A percentile compares a stretch with the other conserved stretches of the same genome.
Evolutionary conservation across 2,888 invertebrate genomes (phyloP).

Genomic region (Eudasyphora cyanicolor): DNA sequence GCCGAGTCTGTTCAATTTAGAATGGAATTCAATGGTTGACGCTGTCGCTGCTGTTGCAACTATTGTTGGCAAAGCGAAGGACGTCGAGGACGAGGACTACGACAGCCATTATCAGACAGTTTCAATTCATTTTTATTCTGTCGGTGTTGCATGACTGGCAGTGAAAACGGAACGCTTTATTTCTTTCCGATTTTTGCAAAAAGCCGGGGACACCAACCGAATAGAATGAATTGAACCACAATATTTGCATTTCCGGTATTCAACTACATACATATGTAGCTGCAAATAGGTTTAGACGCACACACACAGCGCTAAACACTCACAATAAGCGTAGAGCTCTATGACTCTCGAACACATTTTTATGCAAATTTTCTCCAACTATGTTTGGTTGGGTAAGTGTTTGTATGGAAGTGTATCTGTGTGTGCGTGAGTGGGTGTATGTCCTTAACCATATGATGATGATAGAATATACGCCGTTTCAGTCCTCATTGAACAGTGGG

Average conservation of each 20-base stretch:
- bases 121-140: background rate
- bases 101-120: slow-evolving; percentile 17
- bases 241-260: slow-evolving; percentile 30
- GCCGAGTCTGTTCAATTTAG: background rate
- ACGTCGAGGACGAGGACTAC: background rate
- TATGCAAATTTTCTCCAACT: slow-evolving; percentile 56
- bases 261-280: background rate
- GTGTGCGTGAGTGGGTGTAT: background rate
- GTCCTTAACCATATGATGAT: slow-evolving; percentile 18
- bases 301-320: background rate
- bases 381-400: too few species aligned
- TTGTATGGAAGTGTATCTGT: too few species aligned
- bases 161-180: slow-evolving; percentile 17
- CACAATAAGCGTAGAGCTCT: background rate
- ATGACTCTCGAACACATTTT: slow-evolving; percentile 28
- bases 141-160: background rate
- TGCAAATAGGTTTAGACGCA: background rate
- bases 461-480: slow-evolving; percentile 23
- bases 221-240: slow-evolving; percentile 30
- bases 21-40: background rate
- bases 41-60: background rate
- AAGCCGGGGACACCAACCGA: background rate
- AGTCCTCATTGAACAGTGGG: background rate
- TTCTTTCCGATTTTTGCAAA: background rate
- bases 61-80: background rate